A percentile compares a stretch with the other conserved stretches of the same genome.
Conservation (phyloP, 2,888 invertebrate species). For the Stegophylla sp. region DNA sequence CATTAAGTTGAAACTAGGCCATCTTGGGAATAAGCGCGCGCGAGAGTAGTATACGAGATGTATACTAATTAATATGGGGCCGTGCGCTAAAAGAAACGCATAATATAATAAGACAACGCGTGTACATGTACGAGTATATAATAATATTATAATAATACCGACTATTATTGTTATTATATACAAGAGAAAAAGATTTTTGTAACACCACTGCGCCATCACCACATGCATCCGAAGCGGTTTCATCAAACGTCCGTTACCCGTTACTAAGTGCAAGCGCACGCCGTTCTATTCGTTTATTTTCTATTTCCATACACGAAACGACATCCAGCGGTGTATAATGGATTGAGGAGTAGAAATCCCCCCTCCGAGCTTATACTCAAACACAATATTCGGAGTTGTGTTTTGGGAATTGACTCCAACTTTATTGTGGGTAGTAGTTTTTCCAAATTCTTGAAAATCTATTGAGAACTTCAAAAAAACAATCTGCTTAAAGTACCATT, state of each 20-base stretch:
- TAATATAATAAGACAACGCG: too few relatives aligned
- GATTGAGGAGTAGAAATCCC: too few relatives aligned
- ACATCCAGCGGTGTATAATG: neutral
- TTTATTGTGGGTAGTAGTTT: too few relatives aligned
- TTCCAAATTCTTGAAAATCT: too few relatives aligned
- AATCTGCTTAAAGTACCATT: too few relatives aligned
- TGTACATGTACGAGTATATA: neutral
- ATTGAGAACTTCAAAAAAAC: too few relatives aligned
- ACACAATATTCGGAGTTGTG: too few relatives aligned
- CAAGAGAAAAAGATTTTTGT: slow-evolving; percentile 28
- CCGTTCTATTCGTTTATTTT: neutral
- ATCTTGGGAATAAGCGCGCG: neutral
- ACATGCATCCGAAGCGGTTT: slow-evolving; percentile 30
- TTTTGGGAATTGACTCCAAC: too few relatives aligned
- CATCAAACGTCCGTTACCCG: slow-evolving; percentile 2
- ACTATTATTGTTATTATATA: neutral
- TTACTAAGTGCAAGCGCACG: neutral
- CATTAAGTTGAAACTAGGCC: slow-evolving; percentile 50
- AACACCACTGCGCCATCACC: neutral
- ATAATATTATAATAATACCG: neutral
- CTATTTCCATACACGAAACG: neutral
- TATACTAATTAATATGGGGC: slow-evolving; percentile 48
- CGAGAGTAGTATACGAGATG: neutral
- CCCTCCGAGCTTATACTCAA: too few relatives aligned
- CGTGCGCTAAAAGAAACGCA: slow-evolving; percentile 25